Evolutionary conservation across 2,888 invertebrate species (phyloP).

Genomic region (Epinotia bilunana): DNA sequence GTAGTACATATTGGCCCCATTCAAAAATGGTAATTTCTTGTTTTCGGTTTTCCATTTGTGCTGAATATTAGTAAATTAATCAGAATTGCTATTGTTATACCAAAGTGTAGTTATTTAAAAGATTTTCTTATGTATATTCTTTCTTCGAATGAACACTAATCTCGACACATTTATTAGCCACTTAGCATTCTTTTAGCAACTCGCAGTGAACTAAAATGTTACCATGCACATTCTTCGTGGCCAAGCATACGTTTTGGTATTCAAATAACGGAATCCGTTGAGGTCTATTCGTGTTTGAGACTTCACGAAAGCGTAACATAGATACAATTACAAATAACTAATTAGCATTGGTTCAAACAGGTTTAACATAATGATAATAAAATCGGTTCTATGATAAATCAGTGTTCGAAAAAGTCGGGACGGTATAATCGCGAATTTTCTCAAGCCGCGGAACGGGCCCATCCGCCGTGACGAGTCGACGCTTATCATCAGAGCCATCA

Average conservation of each 20-base stretch:
- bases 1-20: no score
- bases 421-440: slow-evolving; percentile 67
- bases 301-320: slow-evolving; percentile 29
- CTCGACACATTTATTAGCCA: background rate
- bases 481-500: slow-evolving; percentile 66
- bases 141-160: background rate
- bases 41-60: no score
- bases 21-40: no score
- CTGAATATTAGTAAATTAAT: no score
- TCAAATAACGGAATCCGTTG: slow-evolving; percentile 25
- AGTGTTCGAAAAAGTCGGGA: slow-evolving; percentile 63
- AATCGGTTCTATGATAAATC: slow-evolving; percentile 68
- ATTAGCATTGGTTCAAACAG: background rate
- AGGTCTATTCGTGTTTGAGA: slow-evolving; percentile 15
- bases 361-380: slow-evolving; percentile 68
- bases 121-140: background rate
- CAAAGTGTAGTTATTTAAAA: background rate
- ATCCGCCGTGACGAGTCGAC: slow-evolving; percentile 61
- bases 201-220: background rate
- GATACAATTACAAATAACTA: slow-evolving; percentile 18
- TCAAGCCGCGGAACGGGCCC: slow-evolving; percentile 60
- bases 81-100: no score
- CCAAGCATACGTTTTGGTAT: slow-evolving; percentile 21
- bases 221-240: slow-evolving; percentile 15
- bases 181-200: background rate